Percentiles rank a stretch among this genome's conserved stretches.
Conservation (phyloP, 1,140 invertebrate genomes). For the Lordiphosa mommai region DNA sequence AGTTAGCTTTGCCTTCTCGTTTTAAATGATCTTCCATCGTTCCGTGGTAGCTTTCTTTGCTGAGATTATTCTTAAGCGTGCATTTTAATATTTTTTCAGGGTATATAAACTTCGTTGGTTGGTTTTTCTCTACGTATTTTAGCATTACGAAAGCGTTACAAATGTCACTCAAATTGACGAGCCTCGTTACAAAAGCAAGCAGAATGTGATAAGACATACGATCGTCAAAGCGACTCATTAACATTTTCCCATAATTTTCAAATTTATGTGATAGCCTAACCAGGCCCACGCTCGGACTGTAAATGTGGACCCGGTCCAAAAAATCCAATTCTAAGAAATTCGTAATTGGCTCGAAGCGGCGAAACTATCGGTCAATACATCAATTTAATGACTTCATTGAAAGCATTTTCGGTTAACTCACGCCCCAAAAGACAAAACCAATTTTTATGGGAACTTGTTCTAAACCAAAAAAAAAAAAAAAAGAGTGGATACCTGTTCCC, state of each 20-base stretch:
- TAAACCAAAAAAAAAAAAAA: background rate
- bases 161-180: constrained; percentile 31
- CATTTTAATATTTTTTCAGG: no score
- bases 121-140: constrained; percentile 26
- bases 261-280: background rate
- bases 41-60: no score
- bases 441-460: constrained; percentile 4
- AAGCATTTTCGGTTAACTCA: constrained; percentile 53
- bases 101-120: no score
- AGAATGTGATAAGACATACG: constrained; percentile 31
- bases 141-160: constrained; percentile 66
- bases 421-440: constrained; percentile 12
- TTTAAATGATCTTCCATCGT: no score
- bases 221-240: background rate
- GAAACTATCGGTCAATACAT: constrained; percentile 67
- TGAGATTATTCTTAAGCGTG: no score
- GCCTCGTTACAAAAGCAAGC: constrained; percentile 17
- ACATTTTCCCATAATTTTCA: background rate
- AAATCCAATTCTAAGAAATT: constrained; percentile 49
- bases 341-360: constrained; percentile 57
- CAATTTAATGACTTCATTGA: constrained; percentile 75
- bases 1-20: no score
- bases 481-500: constrained; percentile 35
- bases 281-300: constrained; percentile 3
- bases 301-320: background rate